These are phyloP conservation scores for Lasioglossum vierecki DNA, from an alignment of 2,888 invertebrate species.

Conservation along the genomic window DNA sequence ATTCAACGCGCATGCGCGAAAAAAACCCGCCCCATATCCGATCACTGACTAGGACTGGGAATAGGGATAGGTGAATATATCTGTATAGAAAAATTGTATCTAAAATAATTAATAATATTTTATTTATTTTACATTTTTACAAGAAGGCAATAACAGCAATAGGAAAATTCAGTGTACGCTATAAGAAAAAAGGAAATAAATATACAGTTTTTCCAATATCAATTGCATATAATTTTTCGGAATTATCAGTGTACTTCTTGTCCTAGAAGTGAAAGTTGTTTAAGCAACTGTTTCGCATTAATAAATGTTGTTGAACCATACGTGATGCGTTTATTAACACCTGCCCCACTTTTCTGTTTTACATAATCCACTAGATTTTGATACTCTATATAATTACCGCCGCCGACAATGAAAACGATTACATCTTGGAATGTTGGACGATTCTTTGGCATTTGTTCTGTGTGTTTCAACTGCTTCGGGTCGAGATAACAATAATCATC, in stretches of 20 bases:
- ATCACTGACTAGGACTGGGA: too few relatives aligned
- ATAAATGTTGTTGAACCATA: constrained; percentile 98
- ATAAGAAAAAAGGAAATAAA: constrained; percentile 46
- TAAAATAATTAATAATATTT: constrained; percentile 61
- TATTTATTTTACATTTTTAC: constrained; percentile 70
- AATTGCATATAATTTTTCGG: constrained; percentile 17
- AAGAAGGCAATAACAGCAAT: constrained; percentile 45
- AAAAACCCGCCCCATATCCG: background rate
- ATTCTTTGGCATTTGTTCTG: constrained; percentile 87
- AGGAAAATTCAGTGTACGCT: constrained; percentile 43
- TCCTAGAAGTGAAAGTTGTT: constrained; percentile 93
- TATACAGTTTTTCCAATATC: constrained; percentile 27
- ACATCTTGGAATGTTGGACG: constrained; percentile 92
- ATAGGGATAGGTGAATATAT: constrained; percentile 24
- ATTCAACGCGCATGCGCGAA: background rate
- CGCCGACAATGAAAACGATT: constrained; percentile 95
- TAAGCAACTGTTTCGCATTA: constrained; percentile 97
- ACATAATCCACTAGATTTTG: constrained; percentile 98
- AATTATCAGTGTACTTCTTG: constrained; percentile 87
- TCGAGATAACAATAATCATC: constrained; percentile 97
- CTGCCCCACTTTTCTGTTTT: constrained; percentile 91
- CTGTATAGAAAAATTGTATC: constrained; percentile 38
- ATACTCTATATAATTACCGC: constrained; percentile 99
- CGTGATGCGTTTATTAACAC: constrained; percentile 91
- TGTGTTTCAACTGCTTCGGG: constrained; percentile 95